Evolutionary conservation across 2,888 invertebrate genomes (phyloP).

Genomic region (Uropetala carovei): DNA sequence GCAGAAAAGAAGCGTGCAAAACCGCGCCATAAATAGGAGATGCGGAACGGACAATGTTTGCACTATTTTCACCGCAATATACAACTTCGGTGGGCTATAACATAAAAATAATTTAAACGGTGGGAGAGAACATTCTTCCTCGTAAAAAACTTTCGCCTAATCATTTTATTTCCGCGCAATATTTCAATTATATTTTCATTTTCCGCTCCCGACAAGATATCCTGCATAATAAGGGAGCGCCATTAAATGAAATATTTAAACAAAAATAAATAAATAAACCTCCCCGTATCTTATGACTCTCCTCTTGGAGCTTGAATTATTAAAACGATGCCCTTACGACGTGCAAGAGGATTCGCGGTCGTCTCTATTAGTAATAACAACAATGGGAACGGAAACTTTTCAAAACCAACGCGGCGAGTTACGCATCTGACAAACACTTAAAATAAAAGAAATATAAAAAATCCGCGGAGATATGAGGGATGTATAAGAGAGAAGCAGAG

Average conservation of each 20-base stretch:
- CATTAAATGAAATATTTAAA: not conserved
- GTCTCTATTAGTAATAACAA: not conserved
- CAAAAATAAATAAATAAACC: not conserved
- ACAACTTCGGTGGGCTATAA: not conserved
- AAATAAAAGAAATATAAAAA: not conserved
- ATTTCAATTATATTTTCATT: constrained; percentile 32
- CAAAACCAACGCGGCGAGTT: not conserved
- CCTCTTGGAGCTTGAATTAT: not conserved
- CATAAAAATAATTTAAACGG: not conserved
- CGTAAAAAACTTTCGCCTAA: not conserved
- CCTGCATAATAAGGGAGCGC: not conserved
- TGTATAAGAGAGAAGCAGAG: not conserved
- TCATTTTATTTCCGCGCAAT: not conserved
- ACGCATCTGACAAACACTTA: not conserved
- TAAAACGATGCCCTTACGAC: not conserved
- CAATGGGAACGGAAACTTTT: not conserved
- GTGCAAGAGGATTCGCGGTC: not conserved
- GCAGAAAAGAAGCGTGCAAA: too few relatives aligned
- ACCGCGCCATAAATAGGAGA: too few relatives aligned
- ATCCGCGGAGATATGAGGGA: not conserved
- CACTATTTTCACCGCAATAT: not conserved
- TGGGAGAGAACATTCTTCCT: not conserved
- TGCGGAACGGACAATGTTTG: too few relatives aligned
- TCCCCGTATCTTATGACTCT: not conserved
- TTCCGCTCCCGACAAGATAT: not conserved